Evolutionary conservation across 2,888 invertebrate species (phyloP).

Genomic region (Glaucopsyche alexis): DNA sequence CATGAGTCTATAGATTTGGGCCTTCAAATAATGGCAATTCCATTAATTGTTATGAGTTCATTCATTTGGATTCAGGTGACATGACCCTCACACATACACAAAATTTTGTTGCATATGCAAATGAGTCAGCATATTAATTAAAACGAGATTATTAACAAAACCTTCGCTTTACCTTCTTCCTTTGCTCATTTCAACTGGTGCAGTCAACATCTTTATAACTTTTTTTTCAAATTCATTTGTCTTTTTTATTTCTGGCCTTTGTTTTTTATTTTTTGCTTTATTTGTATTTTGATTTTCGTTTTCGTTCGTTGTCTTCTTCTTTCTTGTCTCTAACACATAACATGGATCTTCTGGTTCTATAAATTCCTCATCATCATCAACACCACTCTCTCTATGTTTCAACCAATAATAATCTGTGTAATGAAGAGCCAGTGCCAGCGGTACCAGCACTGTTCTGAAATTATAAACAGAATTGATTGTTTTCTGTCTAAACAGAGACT

Average conservation of each 20-base stretch:
- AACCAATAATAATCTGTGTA: conserved; percentile 22
- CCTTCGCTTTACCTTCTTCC: conserved; percentile 40
- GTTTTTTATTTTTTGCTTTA: not conserved
- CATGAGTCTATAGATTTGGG: too few species aligned
- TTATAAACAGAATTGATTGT: not conserved
- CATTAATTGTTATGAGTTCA: too few species aligned
- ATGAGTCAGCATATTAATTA: too few species aligned
- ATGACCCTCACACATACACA: too few species aligned
- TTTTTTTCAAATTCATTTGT: conserved; percentile 45
- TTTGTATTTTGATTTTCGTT: not conserved
- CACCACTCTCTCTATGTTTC: not conserved
- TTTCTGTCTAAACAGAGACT: too few species aligned
- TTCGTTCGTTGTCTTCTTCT: not conserved
- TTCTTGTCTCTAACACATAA: not conserved
- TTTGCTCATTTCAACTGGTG: conserved; percentile 50
- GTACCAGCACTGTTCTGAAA: not conserved
- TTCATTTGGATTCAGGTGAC: too few species aligned
- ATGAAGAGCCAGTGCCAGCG: too few species aligned
- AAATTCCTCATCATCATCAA: not conserved
- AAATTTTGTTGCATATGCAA: too few species aligned
- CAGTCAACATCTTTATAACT: conserved; percentile 47
- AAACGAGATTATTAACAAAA: not conserved
- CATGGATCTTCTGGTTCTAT: conserved; percentile 1
- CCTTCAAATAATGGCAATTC: too few species aligned
- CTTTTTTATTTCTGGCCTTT: not conserved